These are phyloP conservation scores for Pyrochroa serraticornis DNA, from an alignment of 2,888 invertebrate genomes.

Conservation along the genomic window DNA sequence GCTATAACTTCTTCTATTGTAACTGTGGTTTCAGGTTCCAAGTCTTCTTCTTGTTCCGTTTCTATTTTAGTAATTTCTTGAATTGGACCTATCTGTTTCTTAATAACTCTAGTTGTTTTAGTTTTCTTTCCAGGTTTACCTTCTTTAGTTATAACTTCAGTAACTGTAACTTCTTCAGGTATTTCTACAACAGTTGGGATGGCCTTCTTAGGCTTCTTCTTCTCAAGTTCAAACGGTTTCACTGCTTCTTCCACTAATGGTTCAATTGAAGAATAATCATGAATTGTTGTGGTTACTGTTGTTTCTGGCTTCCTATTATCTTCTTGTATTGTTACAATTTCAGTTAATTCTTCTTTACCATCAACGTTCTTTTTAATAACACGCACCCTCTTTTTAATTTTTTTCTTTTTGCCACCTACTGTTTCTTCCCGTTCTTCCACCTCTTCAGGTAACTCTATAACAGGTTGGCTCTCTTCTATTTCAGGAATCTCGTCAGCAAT, in stretches of 20 bases:
- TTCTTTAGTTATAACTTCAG: conserved; percentile 53
- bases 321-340: conserved; percentile 33
- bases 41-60: conserved; percentile 56
- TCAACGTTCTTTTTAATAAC: conserved; percentile 57
- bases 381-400: conserved; percentile 56
- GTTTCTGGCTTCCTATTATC: conserved; percentile 34
- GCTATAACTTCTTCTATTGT: conserved; percentile 41
- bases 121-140: conserved; percentile 46
- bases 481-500: conserved; percentile 37
- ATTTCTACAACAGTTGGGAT: conserved; percentile 33
- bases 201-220: conserved; percentile 50
- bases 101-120: conserved; percentile 49
- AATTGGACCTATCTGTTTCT: conserved; percentile 54
- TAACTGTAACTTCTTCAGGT: conserved; percentile 43
- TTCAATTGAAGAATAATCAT: conserved; percentile 18
- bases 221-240: conserved; percentile 44
- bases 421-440: conserved; percentile 48
- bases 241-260: conserved; percentile 13
- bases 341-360: conserved; percentile 48
- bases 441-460: conserved; percentile 42
- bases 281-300: conserved; percentile 31
- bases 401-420: conserved; percentile 40
- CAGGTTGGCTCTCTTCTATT: conserved; percentile 39
- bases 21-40: conserved; percentile 54
- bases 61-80: conserved; percentile 59